Percentiles rank a stretch among this genome's conserved stretches.
Evolutionary conservation across 2,888 invertebrate genomes (phyloP).

Genomic region (Acleris holmiana): DNA sequence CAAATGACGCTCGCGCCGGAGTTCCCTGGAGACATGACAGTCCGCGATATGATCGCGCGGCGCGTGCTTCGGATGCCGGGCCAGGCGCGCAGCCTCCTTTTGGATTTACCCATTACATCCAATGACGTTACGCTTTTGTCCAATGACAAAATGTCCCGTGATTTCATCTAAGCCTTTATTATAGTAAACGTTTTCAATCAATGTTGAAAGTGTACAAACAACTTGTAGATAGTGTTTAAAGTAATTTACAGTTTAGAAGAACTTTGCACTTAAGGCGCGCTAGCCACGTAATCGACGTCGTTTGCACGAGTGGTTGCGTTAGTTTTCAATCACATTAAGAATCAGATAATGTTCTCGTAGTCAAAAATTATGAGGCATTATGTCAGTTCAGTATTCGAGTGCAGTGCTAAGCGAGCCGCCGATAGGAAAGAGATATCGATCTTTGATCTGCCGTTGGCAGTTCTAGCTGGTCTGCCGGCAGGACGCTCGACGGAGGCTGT

Average conservation of each 20-base stretch:
- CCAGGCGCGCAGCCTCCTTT: constrained; percentile 47
- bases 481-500: constrained; percentile 74
- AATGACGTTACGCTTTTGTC: constrained; percentile 77
- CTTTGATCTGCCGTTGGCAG: constrained; percentile 39
- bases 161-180: constrained; percentile 72
- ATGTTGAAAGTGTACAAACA: constrained; percentile 70
- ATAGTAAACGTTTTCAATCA: constrained; percentile 75
- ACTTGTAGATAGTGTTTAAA: constrained; percentile 57
- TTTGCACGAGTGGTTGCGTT: constrained; percentile 31
- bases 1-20: constrained; percentile 52
- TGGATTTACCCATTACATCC: constrained; percentile 77
- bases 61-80: constrained; percentile 80
- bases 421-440: constrained; percentile 24
- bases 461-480: constrained; percentile 57
- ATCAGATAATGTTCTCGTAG: constrained; percentile 35
- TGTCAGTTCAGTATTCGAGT: constrained; percentile 49
- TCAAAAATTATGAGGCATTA: constrained; percentile 48
- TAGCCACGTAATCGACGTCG: constrained; percentile 24
- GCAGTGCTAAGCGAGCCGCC: constrained; percentile 30
- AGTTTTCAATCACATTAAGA: constrained; percentile 29
- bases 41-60: constrained; percentile 75
- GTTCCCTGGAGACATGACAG: constrained; percentile 66
- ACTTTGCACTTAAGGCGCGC: constrained; percentile 34
- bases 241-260: constrained; percentile 46
- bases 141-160: constrained; percentile 63